phyloP scores from a whole-genome alignment of 2,113 vertebrate genomes.

The Cygnus atratus region DNA sequence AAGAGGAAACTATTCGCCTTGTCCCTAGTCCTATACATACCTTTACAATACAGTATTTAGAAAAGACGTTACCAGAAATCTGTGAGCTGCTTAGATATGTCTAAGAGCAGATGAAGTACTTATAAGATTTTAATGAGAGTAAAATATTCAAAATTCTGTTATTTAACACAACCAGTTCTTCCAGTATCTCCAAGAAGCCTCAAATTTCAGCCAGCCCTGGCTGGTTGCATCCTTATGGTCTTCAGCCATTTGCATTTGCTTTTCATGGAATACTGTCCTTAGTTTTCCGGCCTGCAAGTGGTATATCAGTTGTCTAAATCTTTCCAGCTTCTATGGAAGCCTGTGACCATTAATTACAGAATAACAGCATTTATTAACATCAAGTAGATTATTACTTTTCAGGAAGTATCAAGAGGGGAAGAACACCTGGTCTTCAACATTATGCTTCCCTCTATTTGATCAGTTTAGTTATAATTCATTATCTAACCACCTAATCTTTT shows the following conservation, averaged over 20 bases:
- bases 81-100: neutral
- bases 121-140: neutral
- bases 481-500: neutral
- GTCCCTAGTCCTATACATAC: neutral
- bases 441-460: neutral
- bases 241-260: neutral
- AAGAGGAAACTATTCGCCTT: neutral
- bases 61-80: neutral
- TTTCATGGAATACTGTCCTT: neutral
- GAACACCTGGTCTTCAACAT: neutral
- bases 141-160: neutral
- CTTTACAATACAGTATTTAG: neutral
- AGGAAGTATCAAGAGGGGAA: neutral
- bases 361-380: neutral
- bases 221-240: neutral
- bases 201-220: neutral
- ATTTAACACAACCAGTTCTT: neutral
- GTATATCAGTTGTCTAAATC: neutral
- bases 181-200: neutral
- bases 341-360: neutral
- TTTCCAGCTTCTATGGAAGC: neutral
- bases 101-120: neutral
- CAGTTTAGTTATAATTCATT: neutral
- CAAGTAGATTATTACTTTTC: neutral
- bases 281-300: neutral